Percentiles rank a stretch among this genome's conserved stretches.
These are phyloP conservation scores for Anser brachyrhynchus DNA, from an alignment of 2,113 vertebrate species.

Conservation along the genomic window DNA sequence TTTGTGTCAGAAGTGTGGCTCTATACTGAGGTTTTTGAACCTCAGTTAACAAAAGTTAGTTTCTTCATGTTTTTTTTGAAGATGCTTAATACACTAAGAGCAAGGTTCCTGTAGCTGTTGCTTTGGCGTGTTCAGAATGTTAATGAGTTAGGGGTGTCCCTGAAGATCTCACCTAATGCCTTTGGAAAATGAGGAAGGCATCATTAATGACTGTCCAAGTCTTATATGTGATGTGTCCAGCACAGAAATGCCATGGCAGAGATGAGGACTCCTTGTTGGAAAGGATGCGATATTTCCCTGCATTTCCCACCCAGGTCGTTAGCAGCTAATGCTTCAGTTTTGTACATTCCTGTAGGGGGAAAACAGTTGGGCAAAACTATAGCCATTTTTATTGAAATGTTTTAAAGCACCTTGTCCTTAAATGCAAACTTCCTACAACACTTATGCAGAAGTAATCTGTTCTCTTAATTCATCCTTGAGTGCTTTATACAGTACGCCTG, in stretches of 20 bases:
- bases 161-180: rapidly evolving
- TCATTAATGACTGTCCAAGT: neutral
- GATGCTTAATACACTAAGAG: neutral
- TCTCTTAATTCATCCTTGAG: neutral
- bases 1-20: neutral
- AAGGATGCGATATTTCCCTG: neutral
- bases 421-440: neutral
- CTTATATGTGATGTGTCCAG: neutral
- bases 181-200: neutral
- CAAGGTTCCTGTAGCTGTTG: neutral
- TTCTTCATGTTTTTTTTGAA: neutral
- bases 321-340: neutral
- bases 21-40: neutral
- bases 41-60: neutral
- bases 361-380: neutral
- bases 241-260: neutral
- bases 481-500: neutral
- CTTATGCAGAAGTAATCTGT: neutral
- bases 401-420: neutral
- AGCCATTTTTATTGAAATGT: neutral
- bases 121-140: neutral
- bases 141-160: neutral
- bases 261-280: neutral
- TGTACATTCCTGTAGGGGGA: neutral
- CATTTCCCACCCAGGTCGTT: neutral